Conservation (phyloP, 2,888 invertebrate genomes). For the Toxonevra muliebris region DNA sequence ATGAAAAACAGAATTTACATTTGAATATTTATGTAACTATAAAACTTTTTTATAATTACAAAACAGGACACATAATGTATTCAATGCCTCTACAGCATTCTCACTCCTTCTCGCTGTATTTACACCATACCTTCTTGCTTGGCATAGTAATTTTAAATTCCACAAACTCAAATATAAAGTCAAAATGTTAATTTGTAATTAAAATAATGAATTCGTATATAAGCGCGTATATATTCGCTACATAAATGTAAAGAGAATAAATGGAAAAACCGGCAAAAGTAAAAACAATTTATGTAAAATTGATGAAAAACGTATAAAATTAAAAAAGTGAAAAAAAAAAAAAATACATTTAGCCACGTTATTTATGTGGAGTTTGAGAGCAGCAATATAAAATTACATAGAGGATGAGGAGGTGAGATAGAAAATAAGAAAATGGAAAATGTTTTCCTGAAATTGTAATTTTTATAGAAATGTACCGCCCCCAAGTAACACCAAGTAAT, state of each 20-base stretch:
- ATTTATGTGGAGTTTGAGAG: background rate
- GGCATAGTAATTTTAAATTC: background rate
- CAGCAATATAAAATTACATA: background rate
- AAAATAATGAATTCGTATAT: conserved; percentile 43
- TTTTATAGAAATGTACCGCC: too few relatives aligned
- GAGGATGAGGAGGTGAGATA: background rate
- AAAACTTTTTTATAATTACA: background rate
- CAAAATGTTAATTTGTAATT: conserved; percentile 49
- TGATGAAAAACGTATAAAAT: background rate
- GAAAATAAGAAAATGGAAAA: background rate
- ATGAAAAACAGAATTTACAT: too few relatives aligned
- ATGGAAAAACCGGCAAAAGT: conserved; percentile 40
- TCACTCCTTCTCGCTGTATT: background rate
- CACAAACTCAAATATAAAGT: conserved; percentile 37
- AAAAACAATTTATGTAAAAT: conserved; percentile 48
- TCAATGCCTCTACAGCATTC: too few relatives aligned
- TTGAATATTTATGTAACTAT: too few relatives aligned
- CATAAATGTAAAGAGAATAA: background rate
- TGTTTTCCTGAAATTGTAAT: too few relatives aligned
- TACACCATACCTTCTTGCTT: background rate
- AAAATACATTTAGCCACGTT: background rate
- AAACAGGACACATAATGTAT: background rate
- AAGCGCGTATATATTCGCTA: background rate
- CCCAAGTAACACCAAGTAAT: too few relatives aligned
- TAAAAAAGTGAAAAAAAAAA: too few relatives aligned